Conservation (phyloP, 2,888 invertebrate species). For the Lasius fuliginosus region DNA sequence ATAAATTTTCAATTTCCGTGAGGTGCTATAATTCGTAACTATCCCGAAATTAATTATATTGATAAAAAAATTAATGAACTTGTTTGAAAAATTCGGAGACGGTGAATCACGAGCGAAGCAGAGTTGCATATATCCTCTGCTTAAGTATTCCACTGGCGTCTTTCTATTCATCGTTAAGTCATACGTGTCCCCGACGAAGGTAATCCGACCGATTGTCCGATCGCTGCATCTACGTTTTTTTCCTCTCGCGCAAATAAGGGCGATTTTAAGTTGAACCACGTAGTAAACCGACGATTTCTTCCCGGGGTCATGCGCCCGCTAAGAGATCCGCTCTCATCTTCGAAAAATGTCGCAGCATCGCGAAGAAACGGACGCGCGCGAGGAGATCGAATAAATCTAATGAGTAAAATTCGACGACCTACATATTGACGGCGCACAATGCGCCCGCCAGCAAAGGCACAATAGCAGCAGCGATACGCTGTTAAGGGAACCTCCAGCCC, state of each 20-base stretch:
- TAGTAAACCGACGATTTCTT: slow-evolving; percentile 21
- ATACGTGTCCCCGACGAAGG: background rate
- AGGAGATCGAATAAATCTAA: slow-evolving; percentile 47
- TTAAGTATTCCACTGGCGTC: slow-evolving; percentile 22
- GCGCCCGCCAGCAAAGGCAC: slow-evolving; percentile 61
- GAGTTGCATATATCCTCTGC: background rate
- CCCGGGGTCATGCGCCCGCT: slow-evolving; percentile 40
- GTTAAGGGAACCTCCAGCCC: slow-evolving; percentile 53
- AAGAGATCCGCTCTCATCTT: slow-evolving; percentile 30
- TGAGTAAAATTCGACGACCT: slow-evolving; percentile 71
- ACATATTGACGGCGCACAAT: slow-evolving; percentile 66
- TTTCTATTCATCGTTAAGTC: background rate
- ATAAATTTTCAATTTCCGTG: background rate
- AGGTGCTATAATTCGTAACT: background rate
- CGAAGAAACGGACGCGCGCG: slow-evolving; percentile 21
- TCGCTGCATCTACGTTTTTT: slow-evolving; percentile 15
- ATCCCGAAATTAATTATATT: background rate
- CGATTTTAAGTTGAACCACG: slow-evolving; percentile 37
- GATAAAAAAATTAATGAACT: background rate
- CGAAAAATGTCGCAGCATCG: slow-evolving; percentile 24
- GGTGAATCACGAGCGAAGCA: too few relatives aligned
- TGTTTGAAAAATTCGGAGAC: background rate
- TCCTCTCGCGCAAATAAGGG: background rate
- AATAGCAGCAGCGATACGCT: slow-evolving; percentile 56
- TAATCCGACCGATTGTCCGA: background rate